Percentiles rank a stretch among this genome's conserved stretches.
phyloP scores from a whole-genome alignment of 2,888 invertebrate genomes.

The Bimastos eiseni region DNA sequence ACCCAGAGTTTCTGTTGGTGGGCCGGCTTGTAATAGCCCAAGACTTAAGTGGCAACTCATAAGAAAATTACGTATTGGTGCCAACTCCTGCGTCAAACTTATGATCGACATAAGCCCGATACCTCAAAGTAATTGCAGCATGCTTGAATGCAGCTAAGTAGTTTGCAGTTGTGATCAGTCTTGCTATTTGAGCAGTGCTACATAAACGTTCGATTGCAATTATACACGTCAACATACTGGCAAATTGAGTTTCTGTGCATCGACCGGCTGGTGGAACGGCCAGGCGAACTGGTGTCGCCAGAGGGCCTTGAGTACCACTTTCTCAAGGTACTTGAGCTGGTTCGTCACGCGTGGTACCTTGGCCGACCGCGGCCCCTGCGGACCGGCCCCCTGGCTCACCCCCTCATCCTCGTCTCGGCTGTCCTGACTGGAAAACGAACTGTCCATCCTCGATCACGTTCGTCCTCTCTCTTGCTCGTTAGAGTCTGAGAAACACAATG shows the following conservation, averaged over 20 bases:
- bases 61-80: too few relatives aligned
- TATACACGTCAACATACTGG: constrained; percentile 71
- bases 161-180: too few relatives aligned
- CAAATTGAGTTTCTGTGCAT: constrained; percentile 89
- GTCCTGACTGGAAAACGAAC: constrained; percentile 25
- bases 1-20: too few relatives aligned
- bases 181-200: too few relatives aligned
- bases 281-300: constrained; percentile 98
- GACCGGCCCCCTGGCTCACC: background rate
- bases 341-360: constrained; percentile 70
- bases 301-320: constrained; percentile 91
- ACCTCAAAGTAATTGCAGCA: too few relatives aligned
- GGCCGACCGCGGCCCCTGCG: constrained; percentile 17
- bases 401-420: background rate
- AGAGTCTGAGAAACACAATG: background rate
- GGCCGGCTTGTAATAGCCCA: too few relatives aligned
- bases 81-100: too few relatives aligned
- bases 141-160: too few relatives aligned
- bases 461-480: background rate
- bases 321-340: constrained; percentile 88
- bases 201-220: background rate
- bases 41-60: too few relatives aligned
- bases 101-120: too few relatives aligned
- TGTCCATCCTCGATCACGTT: constrained; percentile 27
- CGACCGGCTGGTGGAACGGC: constrained; percentile 98